Conservation (phyloP, 2,113 vertebrate genomes). For the Coptodon bakossiorum region DNA sequence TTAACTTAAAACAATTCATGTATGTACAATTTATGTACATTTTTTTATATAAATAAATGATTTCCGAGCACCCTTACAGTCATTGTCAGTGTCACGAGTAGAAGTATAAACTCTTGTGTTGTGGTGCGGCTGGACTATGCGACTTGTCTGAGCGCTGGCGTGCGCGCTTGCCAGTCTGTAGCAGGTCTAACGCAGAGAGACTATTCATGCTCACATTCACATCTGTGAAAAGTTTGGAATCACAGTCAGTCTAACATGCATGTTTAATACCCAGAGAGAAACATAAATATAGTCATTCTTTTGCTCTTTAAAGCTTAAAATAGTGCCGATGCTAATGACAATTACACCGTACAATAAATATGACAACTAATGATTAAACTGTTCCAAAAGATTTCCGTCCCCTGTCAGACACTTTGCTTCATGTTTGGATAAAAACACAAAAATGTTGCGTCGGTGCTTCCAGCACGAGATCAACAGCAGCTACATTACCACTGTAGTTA, state of each 20-base stretch:
- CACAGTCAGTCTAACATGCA: not conserved
- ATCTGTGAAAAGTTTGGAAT: not conserved
- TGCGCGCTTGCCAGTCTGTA: rapidly evolving
- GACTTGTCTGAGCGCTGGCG: rapidly evolving
- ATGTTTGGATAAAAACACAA: not conserved
- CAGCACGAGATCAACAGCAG: rapidly evolving
- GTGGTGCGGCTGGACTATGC: not conserved
- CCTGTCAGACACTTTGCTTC: not conserved
- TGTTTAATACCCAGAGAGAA: not conserved
- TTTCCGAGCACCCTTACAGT: rapidly evolving
- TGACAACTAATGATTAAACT: not conserved
- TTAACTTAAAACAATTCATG: not conserved
- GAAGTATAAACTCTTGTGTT: not conserved
- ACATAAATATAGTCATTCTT: rapidly evolving
- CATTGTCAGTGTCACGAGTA: not conserved
- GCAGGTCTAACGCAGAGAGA: not conserved
- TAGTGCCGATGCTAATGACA: not conserved
- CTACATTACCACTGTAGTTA: not conserved
- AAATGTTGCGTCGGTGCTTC: rapidly evolving
- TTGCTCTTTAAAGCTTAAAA: not conserved
- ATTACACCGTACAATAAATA: rapidly evolving
- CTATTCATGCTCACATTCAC: not conserved
- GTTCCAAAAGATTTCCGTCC: not conserved
- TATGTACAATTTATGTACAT: not conserved
- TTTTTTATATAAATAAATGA: not conserved